Evolutionary conservation across 2,888 invertebrate genomes (phyloP), one percentile per base, ranked within the genome.

Genomic region (Nesidiocoris tenuis): DNA sequence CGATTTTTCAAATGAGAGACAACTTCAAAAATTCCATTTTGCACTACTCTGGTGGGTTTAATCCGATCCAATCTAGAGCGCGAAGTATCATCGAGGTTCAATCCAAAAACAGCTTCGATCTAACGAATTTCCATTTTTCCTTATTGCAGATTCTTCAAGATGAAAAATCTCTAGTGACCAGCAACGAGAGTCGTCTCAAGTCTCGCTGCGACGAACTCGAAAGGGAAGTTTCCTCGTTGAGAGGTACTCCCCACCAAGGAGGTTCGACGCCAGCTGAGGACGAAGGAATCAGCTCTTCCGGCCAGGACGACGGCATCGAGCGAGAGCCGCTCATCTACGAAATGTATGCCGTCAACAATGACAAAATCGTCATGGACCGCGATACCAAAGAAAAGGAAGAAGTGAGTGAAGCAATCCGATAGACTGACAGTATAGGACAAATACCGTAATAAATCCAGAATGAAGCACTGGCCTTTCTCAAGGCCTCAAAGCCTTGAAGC

Each of bases 271-370:
- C 93, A 79, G 91, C 91, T 56, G 93, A 94, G 84, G 94, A 94
- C 82, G 94, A 94, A 86, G 94, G 94, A 3, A 94, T 94, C 80
- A 93, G 93, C 81, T 93, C 93, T 7, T 93, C 93, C 0, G 94
- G 94, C 70, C 82, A 82, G 76, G 82, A 82, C 56, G 81, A 82
- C 80, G 88, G 88, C 78, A 84, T 85, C 0, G 88, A 88, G 82
- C 84, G 87, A 78, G 88, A 88, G 79, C 85, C 88, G 0, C 85
- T 87, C 82, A 86, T 88, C 0, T 89, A 88, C 81, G 88, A 89
- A 83, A 85, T 88, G 64, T 89, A 87, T 80, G 87, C 86, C 77
- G 85, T 86, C 1, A 87, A 88, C 81, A 87, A 87, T 79, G 87
- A 87, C 84, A 87, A 86, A 0, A 87, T 84, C 81, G 82, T 85